Conservation (phyloP, 1,140 invertebrate genomes). For the Chelonus insularis region DNA sequence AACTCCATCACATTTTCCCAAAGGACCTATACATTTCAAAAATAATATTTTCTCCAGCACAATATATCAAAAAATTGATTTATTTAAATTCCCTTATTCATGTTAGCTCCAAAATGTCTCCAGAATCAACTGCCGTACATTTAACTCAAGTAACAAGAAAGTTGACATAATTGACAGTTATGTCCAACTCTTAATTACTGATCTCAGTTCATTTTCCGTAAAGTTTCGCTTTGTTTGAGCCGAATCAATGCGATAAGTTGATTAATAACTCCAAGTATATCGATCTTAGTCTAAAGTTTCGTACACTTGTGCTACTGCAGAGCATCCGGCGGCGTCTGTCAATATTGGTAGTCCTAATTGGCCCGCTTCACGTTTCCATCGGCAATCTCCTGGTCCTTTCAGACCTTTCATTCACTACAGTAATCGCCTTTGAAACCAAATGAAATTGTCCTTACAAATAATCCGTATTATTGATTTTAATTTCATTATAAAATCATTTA, state of each 20-base stretch:
- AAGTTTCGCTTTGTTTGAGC: neutral
- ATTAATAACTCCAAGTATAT: constrained; percentile 11
- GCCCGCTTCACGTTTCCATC: constrained; percentile 1
- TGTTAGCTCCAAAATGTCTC: too few relatives aligned
- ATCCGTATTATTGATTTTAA: neutral
- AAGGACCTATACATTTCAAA: too few relatives aligned
- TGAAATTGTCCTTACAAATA: neutral
- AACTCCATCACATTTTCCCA: too few relatives aligned
- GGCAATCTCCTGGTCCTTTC: constrained; percentile 5
- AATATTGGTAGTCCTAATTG: constrained; percentile 23
- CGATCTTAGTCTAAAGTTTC: neutral
- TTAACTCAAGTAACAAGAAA: too few relatives aligned
- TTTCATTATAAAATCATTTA: neutral
- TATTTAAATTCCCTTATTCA: too few relatives aligned
- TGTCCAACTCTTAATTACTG: too few relatives aligned
- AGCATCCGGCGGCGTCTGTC: constrained; percentile 1
- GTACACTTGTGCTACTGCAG: neutral
- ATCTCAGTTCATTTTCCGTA: neutral
- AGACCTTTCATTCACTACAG: neutral
- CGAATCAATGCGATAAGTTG: constrained; percentile 5
- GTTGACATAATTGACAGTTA: neutral
- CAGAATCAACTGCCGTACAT: too few relatives aligned
- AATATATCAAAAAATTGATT: too few relatives aligned
- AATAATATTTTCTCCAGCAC: too few relatives aligned
- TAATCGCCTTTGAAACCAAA: neutral